phyloP scores from a whole-genome alignment of 2,797 vertebrate genomes.

The Sorex maritimensis region DNA sequence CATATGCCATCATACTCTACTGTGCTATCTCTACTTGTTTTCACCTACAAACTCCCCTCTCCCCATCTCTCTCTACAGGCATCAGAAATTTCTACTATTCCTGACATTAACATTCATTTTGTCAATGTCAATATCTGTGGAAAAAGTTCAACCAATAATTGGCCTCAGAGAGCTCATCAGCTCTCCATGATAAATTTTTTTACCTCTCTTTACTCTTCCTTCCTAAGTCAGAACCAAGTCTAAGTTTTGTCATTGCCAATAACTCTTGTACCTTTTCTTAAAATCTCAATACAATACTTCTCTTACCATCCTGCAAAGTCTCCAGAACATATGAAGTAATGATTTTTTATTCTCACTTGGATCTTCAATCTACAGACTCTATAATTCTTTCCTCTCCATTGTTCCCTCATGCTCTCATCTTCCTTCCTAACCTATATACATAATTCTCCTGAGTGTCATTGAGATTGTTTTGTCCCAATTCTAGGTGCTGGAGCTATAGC shows the following conservation, averaged over 20 bases:
- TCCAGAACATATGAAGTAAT: background rate
- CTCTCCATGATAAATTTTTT: constrained; percentile 8
- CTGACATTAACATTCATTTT: background rate
- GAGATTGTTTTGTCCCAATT: constrained; percentile 17
- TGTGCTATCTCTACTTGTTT: background rate
- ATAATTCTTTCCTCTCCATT: background rate
- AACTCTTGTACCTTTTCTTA: background rate
- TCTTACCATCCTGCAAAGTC: background rate
- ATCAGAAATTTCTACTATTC: background rate
- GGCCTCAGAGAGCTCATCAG: background rate
- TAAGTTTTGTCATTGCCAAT: background rate
- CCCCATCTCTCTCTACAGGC: background rate
- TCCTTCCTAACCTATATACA: background rate
- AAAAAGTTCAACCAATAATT: background rate
- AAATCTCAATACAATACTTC: constrained; percentile 3
- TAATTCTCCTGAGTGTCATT: background rate
- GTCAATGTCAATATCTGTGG: background rate
- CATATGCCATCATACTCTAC: background rate
- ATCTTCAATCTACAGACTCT: background rate
- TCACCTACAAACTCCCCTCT: background rate
- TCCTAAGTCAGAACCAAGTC: background rate
- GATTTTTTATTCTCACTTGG: background rate
- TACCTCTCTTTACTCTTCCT: background rate
- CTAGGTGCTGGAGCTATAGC: background rate
- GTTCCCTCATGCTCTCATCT: background rate